Evolutionary conservation across 2,888 invertebrate species (phyloP).

Genomic region (Euphydryas editha): DNA sequence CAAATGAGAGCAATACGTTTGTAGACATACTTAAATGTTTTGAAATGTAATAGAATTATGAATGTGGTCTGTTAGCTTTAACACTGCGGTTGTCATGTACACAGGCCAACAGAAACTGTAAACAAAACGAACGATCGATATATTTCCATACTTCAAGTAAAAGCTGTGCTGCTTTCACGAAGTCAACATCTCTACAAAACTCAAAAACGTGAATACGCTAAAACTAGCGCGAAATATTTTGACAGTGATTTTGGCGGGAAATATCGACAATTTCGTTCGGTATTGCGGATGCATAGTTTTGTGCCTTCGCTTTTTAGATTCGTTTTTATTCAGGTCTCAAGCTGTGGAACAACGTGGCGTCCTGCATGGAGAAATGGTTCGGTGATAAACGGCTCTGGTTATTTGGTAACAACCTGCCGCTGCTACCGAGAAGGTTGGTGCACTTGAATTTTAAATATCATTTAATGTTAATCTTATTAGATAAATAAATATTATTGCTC

Average conservation of each 20-base stretch:
- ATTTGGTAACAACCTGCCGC: constrained; percentile 94
- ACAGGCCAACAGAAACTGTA: constrained; percentile 77
- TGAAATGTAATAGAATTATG: constrained; percentile 43
- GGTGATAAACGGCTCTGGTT: constrained; percentile 95
- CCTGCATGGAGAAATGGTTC: constrained; percentile 96
- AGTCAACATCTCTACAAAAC: constrained; percentile 51
- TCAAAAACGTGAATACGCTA: constrained; percentile 19
- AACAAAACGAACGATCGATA: constrained; percentile 80
- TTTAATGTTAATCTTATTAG: background rate
- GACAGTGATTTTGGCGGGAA: constrained; percentile 62
- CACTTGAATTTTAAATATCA: background rate
- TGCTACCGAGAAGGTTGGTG: constrained; percentile 90
- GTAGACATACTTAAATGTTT: background rate
- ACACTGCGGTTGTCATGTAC: constrained; percentile 80
- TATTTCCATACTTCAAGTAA: constrained; percentile 62
- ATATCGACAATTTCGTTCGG: constrained; percentile 57
- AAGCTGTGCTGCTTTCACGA: constrained; percentile 63
- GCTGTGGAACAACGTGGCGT: constrained; percentile 78
- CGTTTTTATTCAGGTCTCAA: constrained; percentile 58
- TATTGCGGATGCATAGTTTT: constrained; percentile 68
- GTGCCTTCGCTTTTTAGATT: constrained; percentile 46
- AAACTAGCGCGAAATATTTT: constrained; percentile 46
- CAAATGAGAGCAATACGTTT: background rate
- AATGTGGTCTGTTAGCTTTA: constrained; percentile 51
- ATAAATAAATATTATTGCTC: background rate